Percentiles rank a stretch among this genome's conserved stretches.
Conservation (phyloP, 2,888 invertebrate genomes). For the Deladenus siricidicola region DNA sequence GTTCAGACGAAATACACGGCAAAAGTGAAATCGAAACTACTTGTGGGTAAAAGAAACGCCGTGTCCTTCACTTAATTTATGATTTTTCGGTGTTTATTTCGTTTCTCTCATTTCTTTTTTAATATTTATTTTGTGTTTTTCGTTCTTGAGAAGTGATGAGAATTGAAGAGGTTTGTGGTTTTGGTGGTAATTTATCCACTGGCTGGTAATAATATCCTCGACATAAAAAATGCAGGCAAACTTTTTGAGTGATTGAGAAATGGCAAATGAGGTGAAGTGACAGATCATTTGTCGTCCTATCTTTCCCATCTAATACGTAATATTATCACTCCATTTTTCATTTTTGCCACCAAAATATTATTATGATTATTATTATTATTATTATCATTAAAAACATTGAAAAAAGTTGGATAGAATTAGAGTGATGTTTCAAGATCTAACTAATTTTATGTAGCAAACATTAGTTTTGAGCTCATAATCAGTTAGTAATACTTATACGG, state of each 20-base stretch:
- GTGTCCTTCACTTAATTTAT: background rate
- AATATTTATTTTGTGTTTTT: background rate
- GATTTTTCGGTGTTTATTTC: background rate
- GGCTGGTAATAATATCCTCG: background rate
- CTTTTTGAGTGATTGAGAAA: background rate
- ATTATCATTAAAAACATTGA: too few species aligned
- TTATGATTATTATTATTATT: too few species aligned
- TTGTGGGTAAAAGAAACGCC: too few species aligned
- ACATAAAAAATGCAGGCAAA: background rate
- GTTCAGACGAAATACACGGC: too few species aligned
- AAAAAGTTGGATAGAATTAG: too few species aligned
- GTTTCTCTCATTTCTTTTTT: background rate
- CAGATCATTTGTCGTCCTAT: background rate
- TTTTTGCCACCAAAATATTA: too few species aligned
- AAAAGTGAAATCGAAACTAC: too few species aligned
- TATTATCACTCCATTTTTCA: background rate
- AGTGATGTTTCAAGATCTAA: too few species aligned
- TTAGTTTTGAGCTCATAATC: too few species aligned
- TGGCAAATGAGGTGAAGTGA: background rate
- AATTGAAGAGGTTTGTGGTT: background rate
- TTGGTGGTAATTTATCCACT: background rate
- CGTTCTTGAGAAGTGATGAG: background rate
- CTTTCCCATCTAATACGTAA: background rate
- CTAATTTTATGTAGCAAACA: too few species aligned
- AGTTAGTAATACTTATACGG: too few species aligned